A percentile compares a stretch with the other conserved stretches of the same genome.
These are phyloP conservation scores for Zaprionus inermis DNA, from an alignment of 1,140 invertebrate genomes.

Conservation along the genomic window DNA sequence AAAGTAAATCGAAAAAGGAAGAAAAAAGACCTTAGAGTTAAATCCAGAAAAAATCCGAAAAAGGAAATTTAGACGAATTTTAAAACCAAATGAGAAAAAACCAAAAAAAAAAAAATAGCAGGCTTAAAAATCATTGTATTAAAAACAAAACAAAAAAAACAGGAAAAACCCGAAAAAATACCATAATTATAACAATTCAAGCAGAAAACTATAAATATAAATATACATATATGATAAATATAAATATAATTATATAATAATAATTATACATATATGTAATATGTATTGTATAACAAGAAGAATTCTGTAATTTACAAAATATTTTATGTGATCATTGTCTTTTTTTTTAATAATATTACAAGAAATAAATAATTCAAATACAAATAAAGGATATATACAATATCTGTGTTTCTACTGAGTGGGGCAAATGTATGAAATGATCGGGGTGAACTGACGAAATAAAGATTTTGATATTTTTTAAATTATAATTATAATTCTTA, in stretches of 20 bases:
- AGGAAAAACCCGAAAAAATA: constrained; percentile 36
- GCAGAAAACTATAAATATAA: constrained; percentile 55
- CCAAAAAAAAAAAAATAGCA: constrained; percentile 52
- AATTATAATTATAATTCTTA: too few species aligned
- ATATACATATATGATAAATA: constrained; percentile 59
- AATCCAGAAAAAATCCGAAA: constrained; percentile 34
- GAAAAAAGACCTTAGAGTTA: not conserved
- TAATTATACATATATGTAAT: constrained; percentile 69
- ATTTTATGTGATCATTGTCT: constrained; percentile 82
- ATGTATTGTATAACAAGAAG: constrained; percentile 77
- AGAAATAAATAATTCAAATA: constrained; percentile 81
- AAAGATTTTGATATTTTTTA: too few species aligned
- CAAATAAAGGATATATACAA: constrained; percentile 75
- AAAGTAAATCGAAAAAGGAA: not conserved
- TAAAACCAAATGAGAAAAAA: constrained; percentile 57
- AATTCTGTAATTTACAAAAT: constrained; percentile 82
- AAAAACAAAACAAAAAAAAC: constrained; percentile 15
- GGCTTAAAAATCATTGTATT: constrained; percentile 66
- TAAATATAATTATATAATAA: constrained; percentile 53
- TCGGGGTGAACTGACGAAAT: too few species aligned
- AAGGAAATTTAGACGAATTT: constrained; percentile 79
- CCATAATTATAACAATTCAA: constrained; percentile 14
- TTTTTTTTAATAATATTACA: constrained; percentile 79
- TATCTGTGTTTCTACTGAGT: constrained; percentile 17
- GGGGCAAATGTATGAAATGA: not conserved